These are phyloP conservation scores for Perca flavescens DNA, from an alignment of 2,113 vertebrate genomes.

Conservation along the genomic window DNA sequence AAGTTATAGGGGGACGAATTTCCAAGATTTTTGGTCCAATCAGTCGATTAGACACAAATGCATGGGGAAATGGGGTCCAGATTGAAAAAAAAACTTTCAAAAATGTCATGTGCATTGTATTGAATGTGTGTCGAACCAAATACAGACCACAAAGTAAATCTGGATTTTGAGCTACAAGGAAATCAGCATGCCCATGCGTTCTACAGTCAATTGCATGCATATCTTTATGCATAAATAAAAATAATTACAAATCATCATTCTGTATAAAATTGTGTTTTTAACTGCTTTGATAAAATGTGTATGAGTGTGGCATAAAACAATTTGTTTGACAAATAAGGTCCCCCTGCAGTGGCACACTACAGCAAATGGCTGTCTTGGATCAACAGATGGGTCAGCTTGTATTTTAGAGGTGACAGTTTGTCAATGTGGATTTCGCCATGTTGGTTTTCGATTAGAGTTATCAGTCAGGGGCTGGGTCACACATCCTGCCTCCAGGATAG, in stretches of 20 bases:
- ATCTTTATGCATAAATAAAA: neutral
- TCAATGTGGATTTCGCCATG: conserved; percentile 27
- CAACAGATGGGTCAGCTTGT: neutral
- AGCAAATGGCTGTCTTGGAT: neutral
- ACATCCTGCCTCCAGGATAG: neutral
- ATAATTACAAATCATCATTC: neutral
- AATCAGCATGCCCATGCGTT: neutral
- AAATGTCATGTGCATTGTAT: no score
- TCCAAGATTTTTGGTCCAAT: no score
- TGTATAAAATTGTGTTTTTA: neutral
- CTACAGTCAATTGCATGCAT: neutral
- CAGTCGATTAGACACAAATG: no score
- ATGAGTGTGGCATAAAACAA: neutral
- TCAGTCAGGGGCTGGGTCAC: conserved; percentile 18
- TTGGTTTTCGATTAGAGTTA: conserved; percentile 35
- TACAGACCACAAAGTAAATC: neutral
- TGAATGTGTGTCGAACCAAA: neutral
- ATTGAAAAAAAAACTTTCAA: no score
- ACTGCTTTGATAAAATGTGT: neutral
- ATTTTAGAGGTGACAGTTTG: conserved; percentile 33
- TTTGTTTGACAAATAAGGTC: neutral
- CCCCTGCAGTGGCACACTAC: neutral
- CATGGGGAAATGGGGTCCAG: no score
- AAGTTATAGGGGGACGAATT: no score
- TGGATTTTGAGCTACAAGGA: neutral